Base-by-base conservation (phyloP, 2,113 vertebrate genomes). In the Numenius arquata region DNA sequence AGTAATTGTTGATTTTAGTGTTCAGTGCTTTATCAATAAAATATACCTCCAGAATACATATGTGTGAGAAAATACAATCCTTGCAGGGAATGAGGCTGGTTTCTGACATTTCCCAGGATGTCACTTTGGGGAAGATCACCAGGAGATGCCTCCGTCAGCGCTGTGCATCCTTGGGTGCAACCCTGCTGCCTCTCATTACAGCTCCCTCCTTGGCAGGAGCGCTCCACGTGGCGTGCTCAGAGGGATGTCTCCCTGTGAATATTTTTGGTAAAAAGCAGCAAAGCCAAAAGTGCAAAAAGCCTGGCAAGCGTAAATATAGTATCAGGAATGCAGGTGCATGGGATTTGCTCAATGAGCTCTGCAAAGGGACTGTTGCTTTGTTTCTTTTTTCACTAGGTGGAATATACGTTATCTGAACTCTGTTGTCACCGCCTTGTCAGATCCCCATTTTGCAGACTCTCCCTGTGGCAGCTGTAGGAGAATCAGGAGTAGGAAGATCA, bases 401-500 rank as follows among this genome's bases (percentile, higher is more conserved):
- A 75, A 76, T 22, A 23, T 13, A 14, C 0, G 1, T 85, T 61
- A 32, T 29, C 61, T 36, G 62, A 93, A 40, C 36, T 1, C 66
- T 85, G 43, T 12, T 70, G 85, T 56, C 89, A 62, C 36, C 0
- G 0, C 67, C 81, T 88, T 85, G 89, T 75, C 81, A 78, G 48
- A 79, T 66, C 58, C 45, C 1, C 1, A 23, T 76, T 87, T 85
- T 91, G 73, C 85, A 91, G 65, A 17, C 14, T 92, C 20, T 47
- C n/a, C 73, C 84, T 3, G 3, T 55, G 84, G 72, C 83, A 85
- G 83, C 61, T 32, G 52, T 47, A 81, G 78, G 59, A 80, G 63
- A 65, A 93, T 83, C 67, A 90, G 82, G 88, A 90, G 41, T 43
- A 95, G 48, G 47, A 68, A 53, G 58, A 92, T 76, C 86, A 94